Base-by-base conservation (phyloP, 2,888 invertebrate species). In the Amphipoea lucens region DNA sequence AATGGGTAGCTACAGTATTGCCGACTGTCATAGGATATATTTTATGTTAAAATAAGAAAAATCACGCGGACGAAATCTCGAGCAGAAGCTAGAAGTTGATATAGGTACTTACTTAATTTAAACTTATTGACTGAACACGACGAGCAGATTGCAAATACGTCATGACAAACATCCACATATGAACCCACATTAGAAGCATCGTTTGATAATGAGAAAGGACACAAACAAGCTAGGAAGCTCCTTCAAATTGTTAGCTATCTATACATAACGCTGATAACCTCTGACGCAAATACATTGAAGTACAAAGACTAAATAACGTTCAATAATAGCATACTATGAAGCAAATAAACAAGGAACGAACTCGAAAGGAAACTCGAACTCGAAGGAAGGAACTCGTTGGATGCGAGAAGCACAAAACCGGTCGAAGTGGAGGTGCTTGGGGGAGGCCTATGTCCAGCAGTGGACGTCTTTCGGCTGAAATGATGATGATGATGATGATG, bases 211-310 rank as follows among this genome's bases (percentile, higher is more conserved):
- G 82, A 75, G 76, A 82, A 82, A 84, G 85, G 74, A 74, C 82
- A 63, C 51, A 77, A 73, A 80, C 63, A 68, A 54, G 48, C 74
- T 70, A 84, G 87, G 84, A 85, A 87, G 84, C 62, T 73, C 81
- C 76, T 82, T 78, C 78, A 74, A 78, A 82, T 73, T 62, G 9
- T 63, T 63, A 60, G 62, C 73, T 83, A 87, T 76, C 68, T 67
- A 72, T 36, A 60, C 51, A 51, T 11, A 36, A 5, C 42, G 48
- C 66, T n/a, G 87, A 87, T 85, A 85, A 85, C 85, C 76, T 73
- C 29, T 87, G 81, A 75, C 81, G 48, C 66, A 20, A 42, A 73
- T 77, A 87, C 84, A 84, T 80, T 80, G 87, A 80, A 80, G 42
- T 69, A 78, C n/a, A 76, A 74, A 76, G 84, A 85, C 68, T 65